Evolutionary conservation across 2,888 invertebrate genomes (phyloP).

Genomic region (Taenaris catops): DNA sequence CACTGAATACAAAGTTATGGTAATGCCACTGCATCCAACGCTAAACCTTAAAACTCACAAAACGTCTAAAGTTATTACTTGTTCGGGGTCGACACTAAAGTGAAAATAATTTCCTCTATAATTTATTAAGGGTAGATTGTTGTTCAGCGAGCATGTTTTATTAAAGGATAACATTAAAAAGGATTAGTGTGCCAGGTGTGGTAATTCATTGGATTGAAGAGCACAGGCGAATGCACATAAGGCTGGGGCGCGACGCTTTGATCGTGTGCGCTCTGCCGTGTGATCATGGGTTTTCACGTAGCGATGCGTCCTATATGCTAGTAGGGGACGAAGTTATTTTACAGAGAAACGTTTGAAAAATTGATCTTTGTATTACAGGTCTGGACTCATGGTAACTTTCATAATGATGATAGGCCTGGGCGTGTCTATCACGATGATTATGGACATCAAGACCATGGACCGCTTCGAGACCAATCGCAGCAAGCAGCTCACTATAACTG

Average conservation of each 20-base stretch:
- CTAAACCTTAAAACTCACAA: conserved; percentile 64
- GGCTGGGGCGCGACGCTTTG: conserved; percentile 55
- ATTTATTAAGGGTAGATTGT: conserved; percentile 1
- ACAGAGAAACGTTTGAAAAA: too few species aligned
- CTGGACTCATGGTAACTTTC: conserved; percentile 89
- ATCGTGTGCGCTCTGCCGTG: conserved; percentile 67
- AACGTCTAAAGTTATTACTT: conserved; percentile 54
- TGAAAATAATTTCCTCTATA: conserved; percentile 4
- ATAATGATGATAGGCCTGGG: conserved; percentile 88
- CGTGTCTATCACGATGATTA: conserved; percentile 91
- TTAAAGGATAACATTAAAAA: conserved; percentile 21
- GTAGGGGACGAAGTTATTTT: not conserved
- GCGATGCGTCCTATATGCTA: conserved; percentile 6
- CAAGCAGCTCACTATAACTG: conserved; percentile 92
- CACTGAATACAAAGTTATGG: conserved; percentile 75
- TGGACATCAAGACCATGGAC: conserved; percentile 97
- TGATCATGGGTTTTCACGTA: conserved; percentile 49
- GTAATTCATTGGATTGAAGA: conserved; percentile 63
- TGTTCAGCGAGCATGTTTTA: conserved; percentile 15
- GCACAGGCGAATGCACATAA: conserved; percentile 57
- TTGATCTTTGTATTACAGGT: too few species aligned
- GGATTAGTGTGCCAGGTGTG: conserved; percentile 57
- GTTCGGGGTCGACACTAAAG: conserved; percentile 41
- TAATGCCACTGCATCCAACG: conserved; percentile 62
- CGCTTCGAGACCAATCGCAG: conserved; percentile 97